A percentile compares a stretch with the other conserved stretches of the same genome.
These are phyloP conservation scores for Thomomys bottae DNA, from an alignment of 2,113 vertebrate species.

Conservation along the genomic window DNA sequence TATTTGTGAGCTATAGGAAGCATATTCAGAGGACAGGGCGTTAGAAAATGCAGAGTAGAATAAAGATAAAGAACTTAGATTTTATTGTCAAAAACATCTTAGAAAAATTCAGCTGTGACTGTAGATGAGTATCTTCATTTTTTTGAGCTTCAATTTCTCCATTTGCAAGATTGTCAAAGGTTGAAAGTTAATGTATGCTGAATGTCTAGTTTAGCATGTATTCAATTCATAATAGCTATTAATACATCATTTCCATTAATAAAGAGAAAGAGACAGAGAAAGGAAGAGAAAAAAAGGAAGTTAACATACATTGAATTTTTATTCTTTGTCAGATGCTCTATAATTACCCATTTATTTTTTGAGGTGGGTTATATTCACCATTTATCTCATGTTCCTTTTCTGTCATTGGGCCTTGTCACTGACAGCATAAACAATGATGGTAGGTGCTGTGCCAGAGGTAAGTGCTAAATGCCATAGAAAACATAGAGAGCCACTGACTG, in stretches of 20 bases:
- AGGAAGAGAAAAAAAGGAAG: conserved; percentile 33
- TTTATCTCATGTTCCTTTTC: conserved; percentile 14
- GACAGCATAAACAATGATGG: background rate
- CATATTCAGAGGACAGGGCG: background rate
- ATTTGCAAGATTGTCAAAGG: conserved; percentile 53
- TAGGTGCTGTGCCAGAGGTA: background rate
- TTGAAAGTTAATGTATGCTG: conserved; percentile 62
- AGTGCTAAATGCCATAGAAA: background rate
- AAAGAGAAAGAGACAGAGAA: conserved; percentile 18
- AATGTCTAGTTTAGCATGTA: conserved; percentile 25
- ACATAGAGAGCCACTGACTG: background rate
- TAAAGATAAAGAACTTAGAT: background rate
- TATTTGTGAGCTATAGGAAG: conserved; percentile 31
- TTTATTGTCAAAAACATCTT: conserved; percentile 32
- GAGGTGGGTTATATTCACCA: conserved; percentile 28
- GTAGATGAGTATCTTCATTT: conserved; percentile 48
- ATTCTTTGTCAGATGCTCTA: background rate
- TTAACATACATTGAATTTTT: background rate
- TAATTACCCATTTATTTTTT: conserved; percentile 16
- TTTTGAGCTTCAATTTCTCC: conserved; percentile 45
- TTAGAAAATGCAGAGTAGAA: background rate
- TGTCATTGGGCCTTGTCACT: background rate
- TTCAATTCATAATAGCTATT: conserved; percentile 52
- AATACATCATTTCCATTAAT: conserved; percentile 44
- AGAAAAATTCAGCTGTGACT: conserved; percentile 13